These are phyloP conservation scores for Istiophorus platypterus DNA, from an alignment of 2,113 vertebrate species.

Conservation along the genomic window DNA sequence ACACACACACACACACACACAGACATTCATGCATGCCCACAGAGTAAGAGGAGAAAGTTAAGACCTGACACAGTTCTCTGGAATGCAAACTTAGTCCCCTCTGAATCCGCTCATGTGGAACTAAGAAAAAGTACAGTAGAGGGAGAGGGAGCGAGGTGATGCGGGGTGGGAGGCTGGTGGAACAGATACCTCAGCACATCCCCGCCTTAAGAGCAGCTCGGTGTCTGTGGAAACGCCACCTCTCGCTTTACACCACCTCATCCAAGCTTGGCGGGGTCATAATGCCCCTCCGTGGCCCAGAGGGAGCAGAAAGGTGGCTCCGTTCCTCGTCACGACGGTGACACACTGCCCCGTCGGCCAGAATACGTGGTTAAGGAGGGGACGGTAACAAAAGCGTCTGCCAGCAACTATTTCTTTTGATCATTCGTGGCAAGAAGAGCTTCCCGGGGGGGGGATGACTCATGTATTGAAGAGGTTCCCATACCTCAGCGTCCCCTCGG, in stretches of 20 bases:
- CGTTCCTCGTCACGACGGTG: slow-evolving; percentile 37
- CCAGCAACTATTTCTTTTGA: slow-evolving; percentile 35
- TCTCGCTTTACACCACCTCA: not conserved
- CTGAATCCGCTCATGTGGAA: slow-evolving; percentile 70
- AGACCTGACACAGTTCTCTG: slow-evolving; percentile 74
- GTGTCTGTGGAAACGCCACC: slow-evolving; percentile 33
- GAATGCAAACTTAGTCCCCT: slow-evolving; percentile 73
- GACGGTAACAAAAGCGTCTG: slow-evolving; percentile 40
- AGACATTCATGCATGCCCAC: not conserved
- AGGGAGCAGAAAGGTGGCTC: slow-evolving; percentile 54
- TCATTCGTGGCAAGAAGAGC: slow-evolving; percentile 40
- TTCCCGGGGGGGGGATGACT: slow-evolving; percentile 46
- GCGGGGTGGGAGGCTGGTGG: not conserved
- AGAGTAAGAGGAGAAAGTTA: slow-evolving; percentile 66
- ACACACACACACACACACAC: slow-evolving; percentile 66
- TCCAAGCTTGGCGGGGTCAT: slow-evolving; percentile 4
- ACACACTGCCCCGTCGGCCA: slow-evolving; percentile 36
- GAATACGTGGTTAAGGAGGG: slow-evolving; percentile 25
- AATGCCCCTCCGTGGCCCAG: slow-evolving; percentile 25
- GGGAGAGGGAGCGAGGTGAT: slow-evolving; percentile 10
- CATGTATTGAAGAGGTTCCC: slow-evolving; percentile 32
- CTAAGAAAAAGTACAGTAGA: slow-evolving; percentile 63
- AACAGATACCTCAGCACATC: slow-evolving; percentile 35
- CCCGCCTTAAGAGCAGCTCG: slow-evolving; percentile 30
- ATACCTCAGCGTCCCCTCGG: slow-evolving; percentile 8